Evolutionary conservation across 1,140 invertebrate genomes (phyloP), one percentile per base, ranked within the genome.

Genomic region (Habropoda laboriosa): DNA sequence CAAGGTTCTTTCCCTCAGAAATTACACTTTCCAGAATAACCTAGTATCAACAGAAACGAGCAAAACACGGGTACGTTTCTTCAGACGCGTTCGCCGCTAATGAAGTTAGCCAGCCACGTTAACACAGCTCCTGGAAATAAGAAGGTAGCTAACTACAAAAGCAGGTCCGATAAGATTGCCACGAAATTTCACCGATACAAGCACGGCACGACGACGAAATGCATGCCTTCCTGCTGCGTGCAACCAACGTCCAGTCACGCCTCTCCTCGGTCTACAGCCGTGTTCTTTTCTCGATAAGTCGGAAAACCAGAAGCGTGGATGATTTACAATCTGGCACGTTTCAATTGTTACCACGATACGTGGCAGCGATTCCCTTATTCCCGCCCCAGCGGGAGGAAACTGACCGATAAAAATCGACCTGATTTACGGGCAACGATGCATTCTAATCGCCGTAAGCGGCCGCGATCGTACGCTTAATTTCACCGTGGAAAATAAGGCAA

Each of bases 301-400:
- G 35, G 49, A 77, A 77, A 77, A 70, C 64, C 74, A 68, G 64
- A 47, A 67, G 74, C 74, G 74, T 77, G 66, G 49, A 77, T 77
- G 74, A 77, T 77, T 77, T 77, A 77, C 58, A 70, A 77, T 77
- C 64, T 4, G 18, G 21, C 30, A 40, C 16, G 53, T 77, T 77
- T 77, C 74, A 77, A 77, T 77, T 77, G 74, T 77, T 77, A 58
- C 16, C 27, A 70, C 66, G 53, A 77, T 70, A 68, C 74, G 66
- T 47, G 40, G 51, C 40, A n/a, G 47, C 51, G n/a, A 64, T 35
- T 47, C 24, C 64, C 74, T 77, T 77, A 77, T 77, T 66, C 70
- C 35, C 51, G 3, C 40, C 27, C 27, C 21, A 16, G 47, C 16
- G 18, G 47, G 35, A 53, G 64, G 40, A 68, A 68, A 45, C 30